phyloP scores from a whole-genome alignment of 2,797 vertebrate species.

The Diplodus puntazzo region DNA sequence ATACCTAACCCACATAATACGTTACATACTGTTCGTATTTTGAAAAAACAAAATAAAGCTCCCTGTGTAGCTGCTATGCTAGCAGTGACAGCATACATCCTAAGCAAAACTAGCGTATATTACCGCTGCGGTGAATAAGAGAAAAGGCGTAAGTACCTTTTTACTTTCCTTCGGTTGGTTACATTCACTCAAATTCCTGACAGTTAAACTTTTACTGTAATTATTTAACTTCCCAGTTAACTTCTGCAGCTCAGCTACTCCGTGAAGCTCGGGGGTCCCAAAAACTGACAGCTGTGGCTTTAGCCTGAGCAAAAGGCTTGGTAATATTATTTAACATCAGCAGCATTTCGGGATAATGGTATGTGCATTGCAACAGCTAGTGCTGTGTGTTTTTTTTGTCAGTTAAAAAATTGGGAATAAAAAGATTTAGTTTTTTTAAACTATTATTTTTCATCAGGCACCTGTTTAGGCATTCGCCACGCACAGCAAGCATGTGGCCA shows the following conservation, averaged over 20 bases:
- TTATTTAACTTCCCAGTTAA: not conserved
- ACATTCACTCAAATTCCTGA: not conserved
- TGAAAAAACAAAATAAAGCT: not conserved
- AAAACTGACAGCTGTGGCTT: not conserved
- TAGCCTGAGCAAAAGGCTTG: constrained; percentile 20
- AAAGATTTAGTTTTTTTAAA: not conserved
- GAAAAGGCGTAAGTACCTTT: not conserved
- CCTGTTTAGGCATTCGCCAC: not conserved
- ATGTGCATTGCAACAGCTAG: fast-evolving
- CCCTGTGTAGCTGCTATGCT: not conserved
- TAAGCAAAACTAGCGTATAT: not conserved
- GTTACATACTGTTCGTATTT: not conserved
- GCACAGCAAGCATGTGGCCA: constrained; percentile 42
- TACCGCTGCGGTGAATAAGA: not conserved
- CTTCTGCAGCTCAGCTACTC: not conserved
- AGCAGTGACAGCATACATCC: not conserved
- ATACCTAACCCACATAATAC: not conserved
- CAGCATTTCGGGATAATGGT: fast-evolving
- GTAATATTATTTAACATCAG: not conserved
- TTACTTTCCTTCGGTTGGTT: not conserved
- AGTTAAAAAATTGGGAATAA: no score
- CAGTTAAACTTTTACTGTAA: not conserved
- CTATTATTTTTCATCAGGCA: constrained; percentile 63
- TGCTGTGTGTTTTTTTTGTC: fast-evolving
- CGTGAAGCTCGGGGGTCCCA: constrained; percentile 51